Base-by-base conservation (phyloP, 2,113 vertebrate genomes). In the Tachycineta bicolor region DNA sequence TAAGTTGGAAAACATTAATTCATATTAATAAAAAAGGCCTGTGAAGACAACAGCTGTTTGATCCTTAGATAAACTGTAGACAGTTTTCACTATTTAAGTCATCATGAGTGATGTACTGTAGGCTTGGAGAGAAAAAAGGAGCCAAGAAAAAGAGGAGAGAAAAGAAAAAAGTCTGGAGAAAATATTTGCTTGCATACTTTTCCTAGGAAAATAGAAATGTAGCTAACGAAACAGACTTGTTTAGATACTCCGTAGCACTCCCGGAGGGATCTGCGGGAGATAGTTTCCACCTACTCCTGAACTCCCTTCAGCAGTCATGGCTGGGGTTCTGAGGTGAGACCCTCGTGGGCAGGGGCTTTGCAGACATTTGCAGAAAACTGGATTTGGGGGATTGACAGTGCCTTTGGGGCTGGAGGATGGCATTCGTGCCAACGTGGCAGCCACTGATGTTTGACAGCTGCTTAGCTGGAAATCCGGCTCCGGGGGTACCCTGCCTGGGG, bases 21-120 rank as follows among this genome's bases (percentile, higher is more conserved):
- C 65, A 90, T 94, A 94, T 91, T 97, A 97, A 97, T 96, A 97
- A 96, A 97, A 96, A 93, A 86, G 88, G 83, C 85, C 87, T 97
- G 83, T 96, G 93, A 97, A 96, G 80, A 95, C 76, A 97, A 93
- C 76, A 96, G 86, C 74, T 95, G 60, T 96, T 97, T 97, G 86
- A 97, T 94, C 96, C 96, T 97, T 96, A 96, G 95, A 90, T 96
- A 97, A 97, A 97, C 87, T 93, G 80, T 87, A 60, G 83, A 93
- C 76, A 89, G 77, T 96, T 97, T 97, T 97, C 90, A 87, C 75
- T 79, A 94, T 95, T 97, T 95, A 97, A 97, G 84, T 95, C 85
- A 28, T 23, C 12, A 22, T 91, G 79, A 96, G 62, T 95, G 92
- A 94, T 97, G 83, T 62, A 63, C n/a, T 90, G 52, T 82, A 95